phyloP scores from a whole-genome alignment of 1,140 invertebrate genomes.

The Drosophila paulistorum region DNA sequence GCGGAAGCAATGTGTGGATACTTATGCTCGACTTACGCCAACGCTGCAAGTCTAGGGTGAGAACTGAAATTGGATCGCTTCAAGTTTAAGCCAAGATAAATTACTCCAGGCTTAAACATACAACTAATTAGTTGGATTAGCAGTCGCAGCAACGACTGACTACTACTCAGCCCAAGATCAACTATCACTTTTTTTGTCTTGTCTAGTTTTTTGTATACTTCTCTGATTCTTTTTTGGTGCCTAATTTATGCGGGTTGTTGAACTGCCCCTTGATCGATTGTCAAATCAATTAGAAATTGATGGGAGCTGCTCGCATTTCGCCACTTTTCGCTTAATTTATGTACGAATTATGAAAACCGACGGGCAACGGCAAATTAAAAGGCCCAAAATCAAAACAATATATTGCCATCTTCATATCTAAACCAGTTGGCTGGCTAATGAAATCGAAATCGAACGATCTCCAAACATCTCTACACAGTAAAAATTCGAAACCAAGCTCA shows the following conservation, averaged over 20 bases:
- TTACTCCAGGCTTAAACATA: constrained; percentile 35
- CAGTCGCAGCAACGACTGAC: constrained; percentile 26
- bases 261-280: constrained; percentile 69
- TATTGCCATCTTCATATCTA: not conserved
- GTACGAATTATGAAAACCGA: constrained; percentile 46
- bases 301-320: constrained; percentile 59
- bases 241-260: constrained; percentile 71
- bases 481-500: no score
- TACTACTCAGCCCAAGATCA: constrained; percentile 51
- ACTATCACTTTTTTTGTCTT: constrained; percentile 67
- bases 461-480: not conserved
- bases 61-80: not conserved
- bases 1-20: constrained; percentile 49
- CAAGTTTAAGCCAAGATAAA: constrained; percentile 31
- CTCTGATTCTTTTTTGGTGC: constrained; percentile 22
- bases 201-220: not conserved
- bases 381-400: not conserved
- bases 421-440: constrained; percentile 9
- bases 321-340: constrained; percentile 54
- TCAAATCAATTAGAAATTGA: constrained; percentile 42
- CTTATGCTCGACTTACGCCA: constrained; percentile 19
- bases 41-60: constrained; percentile 15
- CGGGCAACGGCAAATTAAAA: not conserved
- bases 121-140: constrained; percentile 64
- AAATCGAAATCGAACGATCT: not conserved